Conservation (phyloP, 92 coral and sea anemone species). For the Porites rus region DNA sequence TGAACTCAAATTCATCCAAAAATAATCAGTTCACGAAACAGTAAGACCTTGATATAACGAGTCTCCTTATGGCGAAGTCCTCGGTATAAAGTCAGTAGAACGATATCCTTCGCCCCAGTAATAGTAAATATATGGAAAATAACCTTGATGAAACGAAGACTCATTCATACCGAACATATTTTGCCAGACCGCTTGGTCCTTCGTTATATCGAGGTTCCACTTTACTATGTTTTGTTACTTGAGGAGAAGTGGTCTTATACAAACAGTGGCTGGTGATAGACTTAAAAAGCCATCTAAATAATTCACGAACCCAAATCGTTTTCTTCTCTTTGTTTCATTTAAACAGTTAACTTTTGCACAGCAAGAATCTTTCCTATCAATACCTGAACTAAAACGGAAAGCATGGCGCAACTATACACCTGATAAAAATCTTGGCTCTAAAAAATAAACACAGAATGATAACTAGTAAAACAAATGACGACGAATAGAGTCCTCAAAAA, state of each 20-base stretch:
- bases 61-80: no score
- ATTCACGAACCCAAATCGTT: neutral
- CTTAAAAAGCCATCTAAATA: neutral
- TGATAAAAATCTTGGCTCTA: neutral
- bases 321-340: neutral
- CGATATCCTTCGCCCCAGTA: no score
- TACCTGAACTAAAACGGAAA: neutral
- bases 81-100: no score
- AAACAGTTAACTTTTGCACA: neutral
- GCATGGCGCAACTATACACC: neutral
- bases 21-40: neutral
- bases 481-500: neutral
- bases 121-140: no score
- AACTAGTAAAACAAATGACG: neutral
- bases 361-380: neutral
- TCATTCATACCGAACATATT: no score
- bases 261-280: neutral
- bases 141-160: no score
- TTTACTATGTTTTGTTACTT: no score
- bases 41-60: no score
- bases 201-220: no score
- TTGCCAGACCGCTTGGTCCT: no score
- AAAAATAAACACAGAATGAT: neutral
- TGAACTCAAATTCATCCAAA: neutral
- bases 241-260: no score